Base-by-base conservation (phyloP, 2,888 invertebrate species). In the Morpho deidamia region DNA sequence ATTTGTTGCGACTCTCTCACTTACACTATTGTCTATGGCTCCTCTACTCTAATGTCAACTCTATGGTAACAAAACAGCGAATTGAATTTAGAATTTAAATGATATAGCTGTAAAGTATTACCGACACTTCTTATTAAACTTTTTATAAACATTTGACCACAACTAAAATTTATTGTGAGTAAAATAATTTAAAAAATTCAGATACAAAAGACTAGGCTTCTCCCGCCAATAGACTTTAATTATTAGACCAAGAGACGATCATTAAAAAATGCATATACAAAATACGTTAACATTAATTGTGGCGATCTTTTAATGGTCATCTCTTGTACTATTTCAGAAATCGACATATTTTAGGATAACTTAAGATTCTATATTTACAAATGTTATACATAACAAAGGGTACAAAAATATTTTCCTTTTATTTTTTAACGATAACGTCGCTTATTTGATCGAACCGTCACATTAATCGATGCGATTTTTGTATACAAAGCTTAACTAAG, bases 181-280 rank as follows among this genome's bases (percentile, higher is more conserved):
- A 60, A 64, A 52, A 70, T 33, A 65, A 64, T 65, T 65, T 68
- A 62, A 59, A 71, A 72, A 78, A 52, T 76, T 81, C 78, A 83
- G 81, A 82, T 81, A 74, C 72, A 12, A 74, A 75, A 72, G 85
- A 84, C 86, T 85, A 85, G 85, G 72, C 64, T 64, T 61, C 74
- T 72, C 70, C 53, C 44, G 32, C 63, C 67, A 77, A 80, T 76
- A 74, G 74, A 83, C 77, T 79, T 68, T 62, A 74, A 77, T 23
- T 71, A 56, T 65, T 70, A 74, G 77, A 75, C 70, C 78, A 69
- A 66, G 69, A 61, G 71, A 61, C 50, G 63, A 65, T 63, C 65
- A 68, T 61, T 38, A 51, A 38, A 46, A 56, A 23, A 45, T 34
- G 11, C 11, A 2, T 50, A 44, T 34, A 35, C 7, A 34, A n/a